Percentiles rank a stretch among this genome's conserved stretches.
Conservation (phyloP, 2,113 vertebrate species). For the Gymnobelideus leadbeateri region DNA sequence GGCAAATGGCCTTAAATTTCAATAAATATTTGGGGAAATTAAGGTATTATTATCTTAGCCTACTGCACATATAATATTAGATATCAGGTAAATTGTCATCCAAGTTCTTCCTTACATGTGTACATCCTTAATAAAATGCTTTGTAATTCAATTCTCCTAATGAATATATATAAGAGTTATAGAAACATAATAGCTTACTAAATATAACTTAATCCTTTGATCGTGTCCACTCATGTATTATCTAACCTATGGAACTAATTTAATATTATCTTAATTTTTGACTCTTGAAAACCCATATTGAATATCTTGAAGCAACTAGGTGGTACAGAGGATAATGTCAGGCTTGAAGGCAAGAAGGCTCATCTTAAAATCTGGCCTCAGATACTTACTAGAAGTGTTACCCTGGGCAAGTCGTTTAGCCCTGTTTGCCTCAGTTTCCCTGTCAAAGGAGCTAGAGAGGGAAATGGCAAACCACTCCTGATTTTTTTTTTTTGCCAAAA, state of each 20-base stretch:
- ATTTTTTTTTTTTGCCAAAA: no score
- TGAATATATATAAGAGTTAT: background rate
- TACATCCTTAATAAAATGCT: conserved; percentile 13
- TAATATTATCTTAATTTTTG: no score
- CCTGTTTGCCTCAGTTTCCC: no score
- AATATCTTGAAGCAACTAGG: no score
- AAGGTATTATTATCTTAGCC: background rate
- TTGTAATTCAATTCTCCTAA: background rate
- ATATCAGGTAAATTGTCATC: background rate
- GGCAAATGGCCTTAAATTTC: background rate
- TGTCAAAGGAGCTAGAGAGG: no score
- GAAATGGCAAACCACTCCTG: no score
- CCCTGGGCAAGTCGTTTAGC: no score
- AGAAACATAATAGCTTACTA: conserved; percentile 2
- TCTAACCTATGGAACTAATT: background rate
- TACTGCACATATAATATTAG: background rate
- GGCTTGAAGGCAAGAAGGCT: no score
- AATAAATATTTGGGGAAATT: background rate
- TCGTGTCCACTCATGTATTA: background rate
- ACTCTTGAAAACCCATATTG: no score
- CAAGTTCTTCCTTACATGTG: background rate
- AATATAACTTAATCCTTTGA: background rate
- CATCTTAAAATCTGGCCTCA: no score
- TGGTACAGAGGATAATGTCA: no score
- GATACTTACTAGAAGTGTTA: no score